phyloP scores from a whole-genome alignment of 2,797 vertebrate genomes.

The Aratinga solstitialis region DNA sequence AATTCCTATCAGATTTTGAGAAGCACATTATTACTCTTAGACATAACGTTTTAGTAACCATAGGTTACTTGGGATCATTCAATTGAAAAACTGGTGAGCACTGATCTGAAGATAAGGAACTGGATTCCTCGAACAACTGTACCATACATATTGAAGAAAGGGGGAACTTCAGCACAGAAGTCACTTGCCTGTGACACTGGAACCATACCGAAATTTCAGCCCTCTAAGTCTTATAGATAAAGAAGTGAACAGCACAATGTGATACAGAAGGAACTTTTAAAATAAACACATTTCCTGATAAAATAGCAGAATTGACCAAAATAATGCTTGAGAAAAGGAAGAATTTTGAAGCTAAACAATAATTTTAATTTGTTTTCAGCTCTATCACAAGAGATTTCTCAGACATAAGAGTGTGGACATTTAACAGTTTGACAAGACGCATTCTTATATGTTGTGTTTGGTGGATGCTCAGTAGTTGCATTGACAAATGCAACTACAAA shows the following conservation, averaged over 20 bases:
- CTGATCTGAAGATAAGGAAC: neutral
- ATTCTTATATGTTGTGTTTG: neutral
- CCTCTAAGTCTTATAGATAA: neutral
- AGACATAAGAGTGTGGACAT: neutral
- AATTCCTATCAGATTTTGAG: neutral
- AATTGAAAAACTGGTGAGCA: neutral
- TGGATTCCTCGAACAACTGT: neutral
- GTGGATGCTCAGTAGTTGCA: neutral
- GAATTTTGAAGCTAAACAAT: neutral
- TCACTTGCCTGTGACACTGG: neutral
- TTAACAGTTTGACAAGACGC: neutral
- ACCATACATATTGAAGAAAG: neutral
- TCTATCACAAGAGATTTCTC: neutral
- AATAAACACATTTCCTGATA: neutral
- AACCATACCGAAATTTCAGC: neutral
- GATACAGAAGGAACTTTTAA: neutral
- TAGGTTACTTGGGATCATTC: neutral
- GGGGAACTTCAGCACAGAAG: neutral
- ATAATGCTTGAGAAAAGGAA: neutral
- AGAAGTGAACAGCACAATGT: neutral
- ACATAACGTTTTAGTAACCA: neutral
- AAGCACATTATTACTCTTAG: neutral
- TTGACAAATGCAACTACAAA: neutral
- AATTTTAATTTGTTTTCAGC: neutral
- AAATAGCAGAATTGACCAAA: neutral